Evolutionary conservation across 2,113 vertebrate species (phyloP), one percentile per base, ranked within the genome.

Genomic region (Aspiorhynchus laticeps): DNA sequence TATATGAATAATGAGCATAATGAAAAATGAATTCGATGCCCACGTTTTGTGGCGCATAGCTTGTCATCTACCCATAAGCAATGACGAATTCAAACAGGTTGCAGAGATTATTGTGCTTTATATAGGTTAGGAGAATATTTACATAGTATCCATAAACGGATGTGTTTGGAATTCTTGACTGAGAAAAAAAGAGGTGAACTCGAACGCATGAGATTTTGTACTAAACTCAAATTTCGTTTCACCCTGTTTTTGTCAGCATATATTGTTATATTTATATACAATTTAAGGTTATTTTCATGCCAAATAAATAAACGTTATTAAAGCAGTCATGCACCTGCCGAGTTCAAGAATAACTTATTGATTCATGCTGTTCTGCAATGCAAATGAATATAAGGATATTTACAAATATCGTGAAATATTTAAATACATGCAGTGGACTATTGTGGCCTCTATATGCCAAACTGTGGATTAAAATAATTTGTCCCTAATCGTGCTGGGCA

Each of bases 61-160:
- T 76, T 80, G 83, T 90, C 92, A 90, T 90, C 82, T 56, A 85
- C 83, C 78, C 84, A 67, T 87, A 73, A 89, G 88, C 80, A 83
- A 59, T 89, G 91, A 93, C 80, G 78, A 88, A 88, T 38, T 24
- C 85, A 24, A 86, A 90, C 92, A 92, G 91, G 90, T 92, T 91
- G 89, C 85, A 33, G 74, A 51, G 74, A 14, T 12, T 24, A 28
- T 7, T 43, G 26, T 77, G 26, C 38, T 41, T 69, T 85, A 31
- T 33, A 24, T 67, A 46, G 46, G 36, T 51, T 77, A 61, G 28
- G 61, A 53, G 31, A 59, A 59, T 59, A 59, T 59, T 59, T 59
- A 59, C 56, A n/a, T 59, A 7, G 19, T 21, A 59, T n/a, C 56
- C 88, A 85, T 84, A 82, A 87, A 86, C 79, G 41, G 86, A 86